Percentiles rank a stretch among this genome's conserved stretches.
Evolutionary conservation across 2,113 vertebrate genomes (phyloP).

Genomic region (Etia nguti): DNA sequence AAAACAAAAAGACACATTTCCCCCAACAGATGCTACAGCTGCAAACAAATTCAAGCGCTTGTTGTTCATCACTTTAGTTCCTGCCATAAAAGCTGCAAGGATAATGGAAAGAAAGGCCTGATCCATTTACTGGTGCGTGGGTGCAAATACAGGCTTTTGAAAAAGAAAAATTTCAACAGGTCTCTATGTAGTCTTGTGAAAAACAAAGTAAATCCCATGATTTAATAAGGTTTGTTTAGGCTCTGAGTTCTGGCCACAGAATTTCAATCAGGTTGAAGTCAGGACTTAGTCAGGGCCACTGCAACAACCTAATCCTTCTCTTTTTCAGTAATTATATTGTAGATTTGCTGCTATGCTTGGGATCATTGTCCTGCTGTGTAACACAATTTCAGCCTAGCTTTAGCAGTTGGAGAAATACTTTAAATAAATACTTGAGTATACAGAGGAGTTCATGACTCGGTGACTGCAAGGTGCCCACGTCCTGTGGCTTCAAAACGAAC

Average conservation of each 20-base stretch:
- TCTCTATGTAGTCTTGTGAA: background rate
- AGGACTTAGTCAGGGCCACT: background rate
- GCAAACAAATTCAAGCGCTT: conserved; percentile 48
- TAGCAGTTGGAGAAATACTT: accelerated
- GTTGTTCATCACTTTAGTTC: background rate
- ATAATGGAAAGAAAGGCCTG: background rate
- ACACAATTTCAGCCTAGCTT: background rate
- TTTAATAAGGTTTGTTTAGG: background rate
- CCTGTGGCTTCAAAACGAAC: background rate
- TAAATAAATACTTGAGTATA: background rate
- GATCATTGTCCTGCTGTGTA: background rate
- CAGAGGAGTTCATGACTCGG: background rate
- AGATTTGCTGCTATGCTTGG: background rate
- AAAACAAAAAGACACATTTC: conserved; percentile 67
- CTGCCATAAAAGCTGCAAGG: background rate
- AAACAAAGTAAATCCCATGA: background rate
- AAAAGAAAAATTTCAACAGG: background rate
- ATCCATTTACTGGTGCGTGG: background rate
- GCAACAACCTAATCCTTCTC: background rate
- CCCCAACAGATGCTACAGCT: conserved; percentile 39
- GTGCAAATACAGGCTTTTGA: background rate
- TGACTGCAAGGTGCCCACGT: background rate
- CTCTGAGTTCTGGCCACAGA: background rate
- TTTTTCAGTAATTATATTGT: background rate
- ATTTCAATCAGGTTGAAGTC: background rate